Percentiles rank a stretch among this genome's conserved stretches.
These are phyloP conservation scores for Copidosoma floridanum DNA, from an alignment of 1,140 invertebrate genomes.

Conservation along the genomic window DNA sequence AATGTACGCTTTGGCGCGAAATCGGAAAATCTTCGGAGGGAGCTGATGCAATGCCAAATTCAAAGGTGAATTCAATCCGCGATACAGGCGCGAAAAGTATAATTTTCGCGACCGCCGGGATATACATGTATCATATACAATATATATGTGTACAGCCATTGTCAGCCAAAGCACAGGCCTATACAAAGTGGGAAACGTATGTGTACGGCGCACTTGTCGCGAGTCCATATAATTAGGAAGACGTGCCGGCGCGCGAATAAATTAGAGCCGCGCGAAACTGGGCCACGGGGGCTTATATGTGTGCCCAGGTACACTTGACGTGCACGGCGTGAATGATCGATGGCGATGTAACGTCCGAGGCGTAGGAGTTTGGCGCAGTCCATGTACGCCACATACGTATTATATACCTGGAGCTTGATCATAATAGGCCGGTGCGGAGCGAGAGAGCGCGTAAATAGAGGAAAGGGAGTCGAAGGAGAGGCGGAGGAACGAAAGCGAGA, in stretches of 20 bases:
- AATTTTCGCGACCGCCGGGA: no score
- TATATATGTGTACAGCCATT: no score
- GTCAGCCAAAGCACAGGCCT: no score
- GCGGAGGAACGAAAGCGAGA: conserved; percentile 33
- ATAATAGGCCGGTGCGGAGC: not conserved
- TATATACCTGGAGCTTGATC: not conserved
- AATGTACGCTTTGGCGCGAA: no score
- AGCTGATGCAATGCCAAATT: no score
- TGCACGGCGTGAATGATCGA: conserved; percentile 2
- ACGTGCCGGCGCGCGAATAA: not conserved
- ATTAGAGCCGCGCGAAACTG: not conserved
- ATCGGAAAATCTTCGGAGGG: no score
- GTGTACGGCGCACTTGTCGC: not conserved
- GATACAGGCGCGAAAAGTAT: no score
- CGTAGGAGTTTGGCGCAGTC: not conserved
- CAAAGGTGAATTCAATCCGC: no score
- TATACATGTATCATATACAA: no score
- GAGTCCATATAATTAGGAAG: conserved; percentile 9
- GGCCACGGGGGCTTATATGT: no score
- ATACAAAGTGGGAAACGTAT: no score
- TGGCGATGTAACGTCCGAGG: not conserved
- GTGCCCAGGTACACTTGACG: no score
- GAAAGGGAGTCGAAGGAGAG: not conserved
- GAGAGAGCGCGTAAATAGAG: not conserved
- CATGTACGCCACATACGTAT: not conserved